Conservation (phyloP, 2,888 invertebrate genomes). For the Anorthoa munda region DNA sequence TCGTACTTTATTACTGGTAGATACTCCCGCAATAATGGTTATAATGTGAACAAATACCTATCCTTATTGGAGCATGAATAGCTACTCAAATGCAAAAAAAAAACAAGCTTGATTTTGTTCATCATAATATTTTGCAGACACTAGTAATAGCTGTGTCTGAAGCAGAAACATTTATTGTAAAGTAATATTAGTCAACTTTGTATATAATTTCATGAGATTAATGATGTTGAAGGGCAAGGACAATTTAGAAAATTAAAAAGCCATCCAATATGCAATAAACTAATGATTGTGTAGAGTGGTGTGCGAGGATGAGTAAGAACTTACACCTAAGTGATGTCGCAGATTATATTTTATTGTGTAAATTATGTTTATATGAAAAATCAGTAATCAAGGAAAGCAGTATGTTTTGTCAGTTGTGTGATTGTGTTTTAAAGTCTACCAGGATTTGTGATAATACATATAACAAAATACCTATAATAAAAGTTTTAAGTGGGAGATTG, state of each 20-base stretch:
- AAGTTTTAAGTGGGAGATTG: slow-evolving; percentile 91
- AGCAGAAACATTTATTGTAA: slow-evolving; percentile 85
- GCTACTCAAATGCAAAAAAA: slow-evolving; percentile 77
- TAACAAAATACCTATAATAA: slow-evolving; percentile 92
- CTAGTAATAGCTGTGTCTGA: slow-evolving; percentile 75
- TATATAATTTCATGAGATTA: slow-evolving; percentile 91
- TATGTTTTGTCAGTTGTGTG: slow-evolving; percentile 92
- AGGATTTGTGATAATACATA: slow-evolving; percentile 94
- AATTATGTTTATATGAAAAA: slow-evolving; percentile 90
- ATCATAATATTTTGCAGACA: slow-evolving; percentile 75
- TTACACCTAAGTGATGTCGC: slow-evolving; percentile 89
- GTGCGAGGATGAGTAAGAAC: slow-evolving; percentile 85
- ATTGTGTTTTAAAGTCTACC: slow-evolving; percentile 93
- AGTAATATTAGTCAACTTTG: slow-evolving; percentile 90
- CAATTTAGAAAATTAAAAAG: slow-evolving; percentile 87
- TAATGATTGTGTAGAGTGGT: slow-evolving; percentile 89
- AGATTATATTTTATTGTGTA: slow-evolving; percentile 90
- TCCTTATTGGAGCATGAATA: slow-evolving; percentile 75
- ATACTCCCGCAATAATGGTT: slow-evolving; percentile 89
- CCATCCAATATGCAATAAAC: slow-evolving; percentile 91
- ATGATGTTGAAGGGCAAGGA: slow-evolving; percentile 85
- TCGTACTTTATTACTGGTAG: slow-evolving; percentile 91
- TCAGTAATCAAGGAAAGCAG: slow-evolving; percentile 89
- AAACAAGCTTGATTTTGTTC: slow-evolving; percentile 81
- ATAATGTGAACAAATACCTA: slow-evolving; percentile 79